A percentile compares a stretch with the other conserved stretches of the same genome.
phyloP scores from a whole-genome alignment of 2,888 invertebrate genomes.

The Drosophila rubida region DNA sequence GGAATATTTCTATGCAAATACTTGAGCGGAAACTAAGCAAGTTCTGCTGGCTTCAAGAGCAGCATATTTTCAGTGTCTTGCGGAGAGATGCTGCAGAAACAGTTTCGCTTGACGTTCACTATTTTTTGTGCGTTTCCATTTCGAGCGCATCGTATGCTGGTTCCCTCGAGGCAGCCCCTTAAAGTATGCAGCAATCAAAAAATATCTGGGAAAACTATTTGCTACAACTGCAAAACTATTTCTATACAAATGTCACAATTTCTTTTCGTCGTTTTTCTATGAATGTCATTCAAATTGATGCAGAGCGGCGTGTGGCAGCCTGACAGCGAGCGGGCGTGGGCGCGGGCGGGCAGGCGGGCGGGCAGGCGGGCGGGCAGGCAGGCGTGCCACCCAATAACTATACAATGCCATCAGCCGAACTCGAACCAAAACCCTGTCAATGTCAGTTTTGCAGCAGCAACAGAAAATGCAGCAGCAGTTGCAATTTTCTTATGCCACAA shows the following conservation, averaged over 20 bases:
- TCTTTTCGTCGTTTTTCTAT: conserved; percentile 59
- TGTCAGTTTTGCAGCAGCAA: conserved; percentile 69
- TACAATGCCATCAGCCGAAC: conserved; percentile 24
- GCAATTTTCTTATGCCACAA: conserved; percentile 58
- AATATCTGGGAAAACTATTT: conserved; percentile 76
- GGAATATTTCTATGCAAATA: conserved; percentile 5
- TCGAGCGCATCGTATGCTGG: conserved; percentile 15
- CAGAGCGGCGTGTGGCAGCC: conserved; percentile 35
- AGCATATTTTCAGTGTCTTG: conserved; percentile 11
- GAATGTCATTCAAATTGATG: conserved; percentile 81
- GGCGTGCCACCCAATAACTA: conserved; percentile 4
- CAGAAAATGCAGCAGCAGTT: conserved; percentile 50
- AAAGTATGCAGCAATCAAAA: conserved; percentile 76
- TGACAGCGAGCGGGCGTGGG: neutral
- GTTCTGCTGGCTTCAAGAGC: neutral
- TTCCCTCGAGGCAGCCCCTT: conserved; percentile 37
- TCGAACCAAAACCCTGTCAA: conserved; percentile 58
- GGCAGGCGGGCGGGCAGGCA: neutral
- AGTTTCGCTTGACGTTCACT: conserved; percentile 5
- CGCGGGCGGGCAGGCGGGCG: no score
- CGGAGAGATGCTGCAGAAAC: conserved; percentile 14
- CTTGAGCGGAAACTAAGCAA: conserved; percentile 3
- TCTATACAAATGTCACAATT: conserved; percentile 78
- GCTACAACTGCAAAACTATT: conserved; percentile 72
- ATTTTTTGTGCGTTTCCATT: conserved; percentile 14